These are phyloP conservation scores for Lasius platythorax DNA, from an alignment of 2,888 invertebrate genomes.

Conservation along the genomic window DNA sequence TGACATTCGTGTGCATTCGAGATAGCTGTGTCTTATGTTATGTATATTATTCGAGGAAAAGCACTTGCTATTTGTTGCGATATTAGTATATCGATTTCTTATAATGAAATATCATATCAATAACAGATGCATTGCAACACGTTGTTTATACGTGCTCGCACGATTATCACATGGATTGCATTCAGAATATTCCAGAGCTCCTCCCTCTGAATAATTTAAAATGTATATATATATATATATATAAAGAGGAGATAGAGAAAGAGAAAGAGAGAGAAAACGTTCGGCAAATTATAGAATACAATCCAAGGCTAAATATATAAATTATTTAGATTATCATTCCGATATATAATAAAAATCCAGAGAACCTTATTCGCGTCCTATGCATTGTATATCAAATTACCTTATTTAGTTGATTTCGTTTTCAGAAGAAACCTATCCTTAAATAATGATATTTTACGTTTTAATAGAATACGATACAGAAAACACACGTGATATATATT, in stretches of 20 bases:
- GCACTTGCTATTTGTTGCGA: conserved; percentile 3
- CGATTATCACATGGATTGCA: conserved; percentile 23
- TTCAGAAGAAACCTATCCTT: background rate
- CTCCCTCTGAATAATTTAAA: background rate
- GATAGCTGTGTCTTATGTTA: background rate
- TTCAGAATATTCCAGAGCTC: background rate
- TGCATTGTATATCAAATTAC: background rate
- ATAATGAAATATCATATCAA: background rate
- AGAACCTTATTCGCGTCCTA: background rate
- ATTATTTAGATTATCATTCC: background rate
- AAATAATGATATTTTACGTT: background rate
- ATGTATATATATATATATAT: background rate
- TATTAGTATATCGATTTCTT: conserved; percentile 23
- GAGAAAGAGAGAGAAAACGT: background rate
- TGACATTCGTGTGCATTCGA: background rate
- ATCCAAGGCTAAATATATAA: conserved; percentile 8
- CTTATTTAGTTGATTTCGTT: conserved; percentile 6
- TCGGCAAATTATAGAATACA: background rate
- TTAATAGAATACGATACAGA: background rate
- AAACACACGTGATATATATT: background rate
- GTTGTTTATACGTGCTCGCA: conserved; percentile 20
- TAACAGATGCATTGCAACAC: conserved; percentile 8
- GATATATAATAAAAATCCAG: too few relatives aligned
- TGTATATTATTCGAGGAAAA: conserved; percentile 30
- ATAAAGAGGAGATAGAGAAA: background rate